phyloP scores from a whole-genome alignment of 2,113 vertebrate species.

The Sisor rabdophorus region DNA sequence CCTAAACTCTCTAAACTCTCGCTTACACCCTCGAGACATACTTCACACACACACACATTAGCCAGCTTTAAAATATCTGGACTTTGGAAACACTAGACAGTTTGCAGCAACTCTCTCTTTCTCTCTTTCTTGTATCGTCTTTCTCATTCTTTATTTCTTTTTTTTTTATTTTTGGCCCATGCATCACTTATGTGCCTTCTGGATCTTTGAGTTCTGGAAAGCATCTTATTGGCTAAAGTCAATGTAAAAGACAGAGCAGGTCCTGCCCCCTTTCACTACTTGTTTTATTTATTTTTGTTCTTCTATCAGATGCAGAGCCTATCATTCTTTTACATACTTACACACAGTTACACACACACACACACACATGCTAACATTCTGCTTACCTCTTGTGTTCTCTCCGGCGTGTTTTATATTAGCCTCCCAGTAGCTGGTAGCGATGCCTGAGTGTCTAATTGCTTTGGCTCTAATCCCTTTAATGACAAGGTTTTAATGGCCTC shows the following conservation, averaged over 20 bases:
- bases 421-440: conserved; percentile 41
- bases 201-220: too few species aligned
- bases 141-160: neutral
- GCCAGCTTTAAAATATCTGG: neutral
- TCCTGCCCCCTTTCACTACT: too few species aligned
- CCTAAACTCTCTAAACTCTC: neutral
- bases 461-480: conserved; percentile 50
- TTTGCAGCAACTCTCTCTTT: neutral
- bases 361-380: neutral
- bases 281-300: too few species aligned
- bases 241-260: too few species aligned
- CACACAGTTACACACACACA: neutral
- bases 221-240: too few species aligned
- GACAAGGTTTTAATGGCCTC: conserved; percentile 46
- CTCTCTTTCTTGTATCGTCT: neutral
- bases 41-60: neutral
- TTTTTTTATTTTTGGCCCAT: neutral
- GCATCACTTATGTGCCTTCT: too few species aligned
- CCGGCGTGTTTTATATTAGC: conserved; percentile 32
- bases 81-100: neutral
- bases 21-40: conserved; percentile 8
- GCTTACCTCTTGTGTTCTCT: conserved; percentile 11
- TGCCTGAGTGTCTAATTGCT: conserved; percentile 54
- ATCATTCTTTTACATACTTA: neutral
- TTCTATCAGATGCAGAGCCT: neutral